phyloP scores from a whole-genome alignment of 2,113 vertebrate genomes.

The Calyptommatus sinebrachiatus region DNA sequence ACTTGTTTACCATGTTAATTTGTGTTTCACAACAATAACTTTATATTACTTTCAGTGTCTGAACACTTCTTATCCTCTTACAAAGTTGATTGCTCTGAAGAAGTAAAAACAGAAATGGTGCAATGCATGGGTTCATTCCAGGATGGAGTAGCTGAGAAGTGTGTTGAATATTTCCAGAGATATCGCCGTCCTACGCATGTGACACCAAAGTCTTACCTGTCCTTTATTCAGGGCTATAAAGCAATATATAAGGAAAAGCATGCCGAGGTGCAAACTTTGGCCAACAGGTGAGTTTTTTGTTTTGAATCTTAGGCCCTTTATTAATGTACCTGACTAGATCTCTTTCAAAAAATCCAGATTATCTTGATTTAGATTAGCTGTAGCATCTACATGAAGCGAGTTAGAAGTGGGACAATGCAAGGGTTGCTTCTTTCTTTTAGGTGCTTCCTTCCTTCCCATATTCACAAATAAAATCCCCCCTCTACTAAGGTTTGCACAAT shows the following conservation, averaged over 20 bases:
- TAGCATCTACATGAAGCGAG: too few relatives aligned
- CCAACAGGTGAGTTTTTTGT: conserved; percentile 77
- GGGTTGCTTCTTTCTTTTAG: too few relatives aligned
- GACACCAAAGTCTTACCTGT: conserved; percentile 94
- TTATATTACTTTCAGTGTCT: conserved; percentile 76
- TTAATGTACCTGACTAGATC: too few relatives aligned
- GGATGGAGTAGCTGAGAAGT: conserved; percentile 92
- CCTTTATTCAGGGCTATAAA: conserved; percentile 94
- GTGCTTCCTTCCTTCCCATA: too few relatives aligned
- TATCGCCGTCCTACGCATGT: conserved; percentile 89
- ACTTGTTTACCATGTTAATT: too few relatives aligned
- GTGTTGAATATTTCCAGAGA: conserved; percentile 92
- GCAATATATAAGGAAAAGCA: conserved; percentile 87
- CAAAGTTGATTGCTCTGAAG: conserved; percentile 81
- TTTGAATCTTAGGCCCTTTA: background rate
- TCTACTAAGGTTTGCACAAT: background rate
- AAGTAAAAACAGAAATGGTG: conserved; percentile 85
- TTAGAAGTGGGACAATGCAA: too few relatives aligned
- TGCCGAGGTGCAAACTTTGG: conserved; percentile 82
- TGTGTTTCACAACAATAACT: background rate
- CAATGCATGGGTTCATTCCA: conserved; percentile 97
- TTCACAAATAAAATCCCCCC: too few relatives aligned
- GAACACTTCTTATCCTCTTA: conserved; percentile 89
- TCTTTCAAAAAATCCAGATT: too few relatives aligned
- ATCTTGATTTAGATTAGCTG: too few relatives aligned